Percentiles rank a stretch among this genome's conserved stretches.
Evolutionary conservation across 92 coral and sea anemone genomes (phyloP).

Genomic region (Ricordea florida): DNA sequence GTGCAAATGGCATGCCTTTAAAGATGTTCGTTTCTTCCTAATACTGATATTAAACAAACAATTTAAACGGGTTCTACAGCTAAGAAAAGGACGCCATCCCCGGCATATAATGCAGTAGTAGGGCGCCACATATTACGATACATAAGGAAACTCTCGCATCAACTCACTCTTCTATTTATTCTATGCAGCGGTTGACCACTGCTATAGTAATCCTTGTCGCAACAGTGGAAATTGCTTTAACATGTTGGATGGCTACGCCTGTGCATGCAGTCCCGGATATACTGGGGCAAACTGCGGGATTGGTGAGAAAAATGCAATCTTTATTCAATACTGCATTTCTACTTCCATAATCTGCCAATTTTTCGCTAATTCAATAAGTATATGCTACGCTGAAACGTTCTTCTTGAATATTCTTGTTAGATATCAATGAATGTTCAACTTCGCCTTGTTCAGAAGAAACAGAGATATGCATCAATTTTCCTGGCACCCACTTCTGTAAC

Average conservation of each 20-base stretch:
- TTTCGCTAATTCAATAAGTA: no score
- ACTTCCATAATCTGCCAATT: neutral
- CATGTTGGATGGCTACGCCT: neutral
- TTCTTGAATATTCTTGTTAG: neutral
- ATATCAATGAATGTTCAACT: neutral
- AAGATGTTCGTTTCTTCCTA: no score
- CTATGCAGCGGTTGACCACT: neutral
- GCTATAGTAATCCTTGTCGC: neutral
- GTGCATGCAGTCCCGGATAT: neutral
- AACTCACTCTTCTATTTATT: no score
- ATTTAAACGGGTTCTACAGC: no score
- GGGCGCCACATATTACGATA: no score
- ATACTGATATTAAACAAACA: no score
- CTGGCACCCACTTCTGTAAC: neutral
- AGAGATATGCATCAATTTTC: constrained; percentile 4
- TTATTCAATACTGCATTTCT: neutral
- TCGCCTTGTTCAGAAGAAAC: neutral
- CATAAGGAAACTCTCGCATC: no score
- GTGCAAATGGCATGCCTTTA: no score
- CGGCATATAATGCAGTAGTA: no score
- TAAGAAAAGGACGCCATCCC: no score
- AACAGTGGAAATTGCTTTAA: neutral
- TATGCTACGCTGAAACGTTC: no score
- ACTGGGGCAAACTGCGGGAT: neutral
- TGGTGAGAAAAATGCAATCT: neutral